Conservation (phyloP, 2,797 vertebrate genomes). For the Okamejei kenojei region DNA sequence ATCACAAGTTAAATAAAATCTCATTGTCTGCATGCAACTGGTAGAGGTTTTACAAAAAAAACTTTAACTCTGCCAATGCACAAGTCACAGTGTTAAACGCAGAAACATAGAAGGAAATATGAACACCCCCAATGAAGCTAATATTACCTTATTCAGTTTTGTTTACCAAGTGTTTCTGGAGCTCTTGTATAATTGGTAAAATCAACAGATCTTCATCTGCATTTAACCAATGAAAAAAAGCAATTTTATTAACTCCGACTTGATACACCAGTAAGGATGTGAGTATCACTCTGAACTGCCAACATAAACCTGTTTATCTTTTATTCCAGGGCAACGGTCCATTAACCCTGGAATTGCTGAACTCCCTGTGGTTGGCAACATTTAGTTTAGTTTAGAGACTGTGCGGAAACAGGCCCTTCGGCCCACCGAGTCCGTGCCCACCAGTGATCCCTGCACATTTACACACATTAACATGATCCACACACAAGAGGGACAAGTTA, state of each 20-base stretch:
- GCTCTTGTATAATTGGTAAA: conserved; percentile 14
- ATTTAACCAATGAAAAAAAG: conserved; percentile 25
- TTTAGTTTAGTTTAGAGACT: too few relatives aligned
- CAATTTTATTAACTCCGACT: neutral
- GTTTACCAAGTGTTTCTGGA: neutral
- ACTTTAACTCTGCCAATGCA: neutral
- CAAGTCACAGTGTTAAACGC: neutral
- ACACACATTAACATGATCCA: too few relatives aligned
- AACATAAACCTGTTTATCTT: conserved; percentile 1
- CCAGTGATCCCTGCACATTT: too few relatives aligned
- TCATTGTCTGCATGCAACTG: neutral
- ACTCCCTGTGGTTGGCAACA: neutral
- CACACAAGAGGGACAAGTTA: too few relatives aligned
- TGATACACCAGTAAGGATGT: neutral
- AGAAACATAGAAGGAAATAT: neutral
- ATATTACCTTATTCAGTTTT: conserved; percentile 33
- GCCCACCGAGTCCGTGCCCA: too few relatives aligned
- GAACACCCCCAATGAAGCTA: neutral
- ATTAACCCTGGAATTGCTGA: neutral
- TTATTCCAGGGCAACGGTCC: neutral
- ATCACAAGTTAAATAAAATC: neutral
- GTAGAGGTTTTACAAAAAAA: neutral
- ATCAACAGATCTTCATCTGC: conserved; percentile 24
- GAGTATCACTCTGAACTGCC: neutral
- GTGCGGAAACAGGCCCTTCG: too few relatives aligned